Base-by-base conservation (phyloP, 2,797 vertebrate species). In the Cossypha dichroa region DNA sequence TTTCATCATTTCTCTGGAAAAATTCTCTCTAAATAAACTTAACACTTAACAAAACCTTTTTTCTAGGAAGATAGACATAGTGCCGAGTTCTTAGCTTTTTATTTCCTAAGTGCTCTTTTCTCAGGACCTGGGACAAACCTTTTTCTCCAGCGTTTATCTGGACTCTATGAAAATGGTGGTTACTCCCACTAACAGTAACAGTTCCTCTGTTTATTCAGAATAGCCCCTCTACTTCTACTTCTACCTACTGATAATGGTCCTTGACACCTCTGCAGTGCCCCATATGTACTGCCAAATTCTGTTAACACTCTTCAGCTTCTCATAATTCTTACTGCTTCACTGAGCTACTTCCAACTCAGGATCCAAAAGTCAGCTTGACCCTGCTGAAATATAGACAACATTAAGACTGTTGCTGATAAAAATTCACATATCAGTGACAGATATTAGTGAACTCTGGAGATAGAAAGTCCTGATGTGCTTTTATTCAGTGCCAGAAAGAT, bases 131-230 rank as follows among this genome's bases (percentile, higher is more conserved):
- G 28, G 9, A 76, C 15, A 84, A 82, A 29, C 9, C 2, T 51
- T 45, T 26, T 60, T 19, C 20, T 14, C 33, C 15, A 75, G 5
- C 4, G 26, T 10, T 45, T 78, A 38, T 15, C 6, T 49, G 46
- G 6, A 15, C n/a, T 54, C 0, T 0, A 8, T 43, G 12, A 51
- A 89, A 88, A 70, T 31, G 46, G 3, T 10, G 63, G 15, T 12
- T 34, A 6, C 15, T 88, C 23, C 48, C 26, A 9, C 11, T 21
- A 62, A 49, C 3, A 46, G n/a, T 20, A 75, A 18, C 2, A 36
- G 4, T 48, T 79, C 23, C 51, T 75, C 46, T 21, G 3, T 52
- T 92, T 93, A 52, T 51, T 66, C 48, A 66, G 22, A 79, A 55
- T 15, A 67, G 1, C 1, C 18, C 4, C 6, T 72, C 34, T 70